phyloP scores from a whole-genome alignment of 2,113 vertebrate genomes.

The Colinus virginianus region DNA sequence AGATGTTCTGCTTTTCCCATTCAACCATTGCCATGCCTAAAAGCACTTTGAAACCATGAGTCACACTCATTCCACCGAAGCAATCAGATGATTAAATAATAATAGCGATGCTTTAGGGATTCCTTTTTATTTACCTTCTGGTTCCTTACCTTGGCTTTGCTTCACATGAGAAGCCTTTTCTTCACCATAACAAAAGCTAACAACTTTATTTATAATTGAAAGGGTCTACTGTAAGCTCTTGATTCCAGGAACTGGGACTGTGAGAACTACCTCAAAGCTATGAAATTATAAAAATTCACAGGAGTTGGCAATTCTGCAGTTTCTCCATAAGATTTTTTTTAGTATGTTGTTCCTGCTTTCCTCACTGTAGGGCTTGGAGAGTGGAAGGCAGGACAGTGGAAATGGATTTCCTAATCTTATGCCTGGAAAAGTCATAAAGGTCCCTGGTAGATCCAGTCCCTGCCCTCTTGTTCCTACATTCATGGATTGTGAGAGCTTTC shows the following conservation, averaged over 20 bases:
- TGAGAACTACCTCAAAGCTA: not conserved
- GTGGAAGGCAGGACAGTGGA: not conserved
- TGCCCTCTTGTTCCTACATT: fast-evolving
- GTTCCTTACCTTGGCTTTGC: not conserved
- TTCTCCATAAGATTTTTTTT: not conserved
- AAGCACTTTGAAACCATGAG: not conserved
- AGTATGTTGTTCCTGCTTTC: not conserved
- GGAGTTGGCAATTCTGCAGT: not conserved
- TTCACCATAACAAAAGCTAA: not conserved
- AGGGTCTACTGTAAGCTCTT: not conserved
- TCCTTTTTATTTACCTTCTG: conserved; percentile 24
- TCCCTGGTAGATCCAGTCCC: not conserved
- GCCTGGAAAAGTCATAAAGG: not conserved
- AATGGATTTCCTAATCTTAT: not conserved
- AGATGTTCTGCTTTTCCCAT: not conserved
- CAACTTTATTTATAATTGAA: not conserved
- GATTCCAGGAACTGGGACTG: not conserved
- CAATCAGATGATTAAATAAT: not conserved
- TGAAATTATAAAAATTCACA: not conserved
- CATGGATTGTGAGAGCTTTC: not conserved
- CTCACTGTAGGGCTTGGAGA: not conserved
- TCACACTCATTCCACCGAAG: not conserved
- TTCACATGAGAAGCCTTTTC: not conserved
- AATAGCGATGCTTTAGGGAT: not conserved
- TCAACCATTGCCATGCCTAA: not conserved